Evolutionary conservation across 2,888 invertebrate species (phyloP).

Genomic region (Rhimphoctona megacephalus): DNA sequence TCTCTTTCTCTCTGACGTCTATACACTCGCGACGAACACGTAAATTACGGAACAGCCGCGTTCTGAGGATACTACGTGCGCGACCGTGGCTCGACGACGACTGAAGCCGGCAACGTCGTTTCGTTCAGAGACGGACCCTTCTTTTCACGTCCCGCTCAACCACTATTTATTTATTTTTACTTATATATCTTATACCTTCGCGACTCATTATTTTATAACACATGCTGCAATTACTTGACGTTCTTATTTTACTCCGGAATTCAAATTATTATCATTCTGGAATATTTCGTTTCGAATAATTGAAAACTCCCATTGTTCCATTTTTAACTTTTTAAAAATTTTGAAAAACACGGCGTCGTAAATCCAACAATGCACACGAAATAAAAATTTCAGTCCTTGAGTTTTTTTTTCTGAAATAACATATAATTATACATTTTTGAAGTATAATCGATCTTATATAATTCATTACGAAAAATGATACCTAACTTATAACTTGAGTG

Average conservation of each 20-base stretch:
- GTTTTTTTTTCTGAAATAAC: not conserved
- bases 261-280: not conserved
- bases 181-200: not conserved
- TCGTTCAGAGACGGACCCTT: conserved; percentile 12
- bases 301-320: not conserved
- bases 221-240: not conserved
- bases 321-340: not conserved
- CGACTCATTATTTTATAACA: not conserved
- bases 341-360: not conserved
- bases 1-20: not conserved
- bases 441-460: not conserved
- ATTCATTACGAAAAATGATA: not conserved
- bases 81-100: conserved; percentile 60
- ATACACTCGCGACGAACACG: conserved; percentile 18
- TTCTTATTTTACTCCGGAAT: not conserved
- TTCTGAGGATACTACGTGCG: conserved; percentile 35
- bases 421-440: not conserved
- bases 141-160: not conserved
- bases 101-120: conserved; percentile 46
- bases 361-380: not conserved
- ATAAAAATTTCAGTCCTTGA: not conserved
- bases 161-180: conserved; percentile 8
- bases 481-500: not conserved
- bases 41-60: conserved; percentile 28
- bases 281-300: not conserved